These are phyloP conservation scores for Phalacrocorax aristotelis DNA, from an alignment of 2,113 vertebrate species.

Conservation along the genomic window DNA sequence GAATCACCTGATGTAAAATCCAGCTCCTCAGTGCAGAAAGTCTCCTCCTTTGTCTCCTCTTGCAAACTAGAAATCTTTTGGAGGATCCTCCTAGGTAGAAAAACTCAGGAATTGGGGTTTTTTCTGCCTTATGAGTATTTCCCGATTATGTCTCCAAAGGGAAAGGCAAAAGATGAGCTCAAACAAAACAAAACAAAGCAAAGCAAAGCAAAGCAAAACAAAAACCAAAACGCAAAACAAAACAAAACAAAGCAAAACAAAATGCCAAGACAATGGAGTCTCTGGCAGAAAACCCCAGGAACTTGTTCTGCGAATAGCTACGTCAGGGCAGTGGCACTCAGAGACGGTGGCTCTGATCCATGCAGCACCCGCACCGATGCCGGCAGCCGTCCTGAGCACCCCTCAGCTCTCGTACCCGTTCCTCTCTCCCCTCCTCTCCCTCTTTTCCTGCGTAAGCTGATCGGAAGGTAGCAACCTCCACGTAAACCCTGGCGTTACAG, in stretches of 20 bases:
- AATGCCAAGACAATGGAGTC: neutral
- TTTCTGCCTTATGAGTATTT: neutral
- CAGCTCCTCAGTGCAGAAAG: neutral
- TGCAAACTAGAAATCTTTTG: neutral
- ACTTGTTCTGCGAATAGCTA: neutral
- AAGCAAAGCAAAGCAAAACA: neutral
- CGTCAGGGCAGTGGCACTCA: accelerated
- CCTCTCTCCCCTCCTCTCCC: neutral
- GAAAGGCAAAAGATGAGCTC: neutral
- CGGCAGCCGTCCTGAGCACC: neutral
- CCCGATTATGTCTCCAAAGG: neutral
- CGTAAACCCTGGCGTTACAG: neutral
- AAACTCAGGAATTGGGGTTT: neutral
- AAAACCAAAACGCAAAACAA: neutral
- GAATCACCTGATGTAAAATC: conserved; percentile 53
- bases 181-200: neutral
- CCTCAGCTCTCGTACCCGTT: accelerated
- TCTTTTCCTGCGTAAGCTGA: neutral
- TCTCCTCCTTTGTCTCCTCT: conserved; percentile 3
- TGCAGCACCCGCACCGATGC: accelerated
- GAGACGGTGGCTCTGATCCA: accelerated
- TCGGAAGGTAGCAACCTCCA: neutral
- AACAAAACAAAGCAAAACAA: neutral
- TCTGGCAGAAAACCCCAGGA: neutral
- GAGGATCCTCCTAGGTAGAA: neutral